Evolutionary conservation across 2,113 vertebrate genomes (phyloP).

Genomic region (Amphiprion percula): DNA sequence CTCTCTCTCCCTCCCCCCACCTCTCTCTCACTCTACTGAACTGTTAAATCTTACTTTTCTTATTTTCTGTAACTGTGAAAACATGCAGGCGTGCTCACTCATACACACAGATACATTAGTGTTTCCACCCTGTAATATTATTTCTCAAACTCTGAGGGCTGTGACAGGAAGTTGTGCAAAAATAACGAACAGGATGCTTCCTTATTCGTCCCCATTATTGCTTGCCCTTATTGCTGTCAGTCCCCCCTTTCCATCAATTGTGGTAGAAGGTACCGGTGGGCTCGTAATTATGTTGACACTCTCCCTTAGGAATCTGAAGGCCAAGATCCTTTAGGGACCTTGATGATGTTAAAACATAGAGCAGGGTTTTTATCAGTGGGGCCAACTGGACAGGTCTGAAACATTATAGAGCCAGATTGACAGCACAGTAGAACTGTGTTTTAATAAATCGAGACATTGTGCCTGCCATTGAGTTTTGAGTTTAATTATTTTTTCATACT

Average conservation of each 20-base stretch:
- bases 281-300: slow-evolving; percentile 50
- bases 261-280: slow-evolving; percentile 49
- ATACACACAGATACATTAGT: background rate
- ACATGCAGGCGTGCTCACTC: background rate
- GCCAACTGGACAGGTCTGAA: background rate
- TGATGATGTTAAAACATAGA: slow-evolving; percentile 18
- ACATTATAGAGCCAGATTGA: slow-evolving; percentile 10
- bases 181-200: slow-evolving; percentile 69
- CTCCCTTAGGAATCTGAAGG: background rate
- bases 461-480: background rate
- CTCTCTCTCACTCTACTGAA: background rate
- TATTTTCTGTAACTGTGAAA: background rate
- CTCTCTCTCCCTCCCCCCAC: too few species aligned
- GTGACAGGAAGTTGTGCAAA: slow-evolving; percentile 78
- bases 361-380: slow-evolving; percentile 15
- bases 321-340: slow-evolving; percentile 8
- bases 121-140: slow-evolving; percentile 37
- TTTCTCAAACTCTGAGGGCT: slow-evolving; percentile 67
- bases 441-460: background rate
- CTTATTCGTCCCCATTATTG: slow-evolving; percentile 62
- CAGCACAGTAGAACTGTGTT: background rate
- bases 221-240: slow-evolving; percentile 51
- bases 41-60: slow-evolving; percentile 25
- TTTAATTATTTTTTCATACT: background rate
- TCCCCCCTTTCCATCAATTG: slow-evolving; percentile 70